Base-by-base conservation (phyloP, 1,140 invertebrate species). In the Ceratina calcarata region DNA sequence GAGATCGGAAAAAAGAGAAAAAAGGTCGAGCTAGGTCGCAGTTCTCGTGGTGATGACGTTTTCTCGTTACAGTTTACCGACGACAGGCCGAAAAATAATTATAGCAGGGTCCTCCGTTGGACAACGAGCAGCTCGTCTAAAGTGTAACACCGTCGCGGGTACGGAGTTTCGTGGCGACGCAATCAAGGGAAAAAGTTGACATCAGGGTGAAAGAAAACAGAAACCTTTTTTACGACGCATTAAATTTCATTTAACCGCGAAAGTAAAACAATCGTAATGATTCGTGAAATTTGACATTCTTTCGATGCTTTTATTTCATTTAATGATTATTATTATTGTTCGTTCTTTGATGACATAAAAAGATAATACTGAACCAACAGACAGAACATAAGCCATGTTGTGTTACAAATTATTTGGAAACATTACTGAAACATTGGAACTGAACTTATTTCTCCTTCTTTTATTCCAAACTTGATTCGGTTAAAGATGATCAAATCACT, bases 261-360 rank as follows among this genome's bases (percentile, higher is more conserved):
- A 85, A 87, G 85, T 89, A 90, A 91, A 90, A 88, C 78, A 87
- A 89, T 90, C 86, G 85, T 89, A 90, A 91, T 90, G 89, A 90
- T 91, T 91, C 87, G 85, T 89, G 87, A 86, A 75, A 75, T 58
- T 45, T 45, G 37, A 45, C 10, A 45, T 45, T 45, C 6, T 45
- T 45, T 45, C 10, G 37, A 0, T 45, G 37, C 37, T 45, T 10
- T 45, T 45, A 45, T 45, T 45, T 45, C 37, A 10, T 45, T 45
- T 45, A 45, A 45, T 45, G 37, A 45, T 45, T 10, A 45, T 45
- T 45, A 45, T 45, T 45, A 10, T 45, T 45, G 37, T 7, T 10
- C 37, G 37, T 45, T 45, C 37, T 3, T 10, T 10, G 27, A 32
- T 45, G 6, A 10, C 37, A 45, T 45, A 45, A 45, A 45, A 45